Base-by-base conservation (phyloP, 2,888 invertebrate genomes). In the Liposcelis brunnea region DNA sequence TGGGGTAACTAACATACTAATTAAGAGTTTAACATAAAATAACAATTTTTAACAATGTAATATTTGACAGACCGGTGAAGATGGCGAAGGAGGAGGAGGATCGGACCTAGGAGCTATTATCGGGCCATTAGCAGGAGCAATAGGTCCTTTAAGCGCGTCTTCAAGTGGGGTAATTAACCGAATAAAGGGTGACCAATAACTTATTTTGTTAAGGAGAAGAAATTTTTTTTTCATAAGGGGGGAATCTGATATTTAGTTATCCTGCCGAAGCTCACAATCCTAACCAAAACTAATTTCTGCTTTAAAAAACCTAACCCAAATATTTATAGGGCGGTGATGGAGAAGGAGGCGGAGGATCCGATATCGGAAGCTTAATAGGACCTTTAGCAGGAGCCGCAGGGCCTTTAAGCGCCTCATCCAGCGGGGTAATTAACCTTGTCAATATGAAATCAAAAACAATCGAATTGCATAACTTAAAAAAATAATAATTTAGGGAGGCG, bases 131-230 rank as follows among this genome's bases (percentile, higher is more conserved):
- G 19, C 40, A 6, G 40, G 40, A 5, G 19, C 21, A 15, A 7
- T 40, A 21, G 40, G 16, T 5, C 40, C 40, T n/a, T 19, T 40
- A 18, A 40, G 40, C 16, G 15, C 16, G 6, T 14, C 40, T 18
- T 40, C 40, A 18, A 40, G 40, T 40, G 40, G 40, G 19, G 40
- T 14, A 16, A 16, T 10, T 15, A 35, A 35, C 35, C 10, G 10
- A 35, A 14, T 16, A 7, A 35, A 7, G 15, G 5, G 15, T 26
- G 4, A 26, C 26, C 8, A 26, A 26, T 8, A 26, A 26, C 4
- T 26, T 26, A 26, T 26, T 26, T n/a, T n/a, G n/a, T n/a, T n/a
- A n/a, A n/a, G n/a, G n/a, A n/a, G n/a, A n/a, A n/a, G n/a, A n/a
- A n/a, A n/a, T n/a, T n/a, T n/a, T n/a, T n/a, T n/a, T n/a, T n/a